These are phyloP conservation scores for Chauna torquata DNA, from an alignment of 2,113 vertebrate species.

Conservation along the genomic window DNA sequence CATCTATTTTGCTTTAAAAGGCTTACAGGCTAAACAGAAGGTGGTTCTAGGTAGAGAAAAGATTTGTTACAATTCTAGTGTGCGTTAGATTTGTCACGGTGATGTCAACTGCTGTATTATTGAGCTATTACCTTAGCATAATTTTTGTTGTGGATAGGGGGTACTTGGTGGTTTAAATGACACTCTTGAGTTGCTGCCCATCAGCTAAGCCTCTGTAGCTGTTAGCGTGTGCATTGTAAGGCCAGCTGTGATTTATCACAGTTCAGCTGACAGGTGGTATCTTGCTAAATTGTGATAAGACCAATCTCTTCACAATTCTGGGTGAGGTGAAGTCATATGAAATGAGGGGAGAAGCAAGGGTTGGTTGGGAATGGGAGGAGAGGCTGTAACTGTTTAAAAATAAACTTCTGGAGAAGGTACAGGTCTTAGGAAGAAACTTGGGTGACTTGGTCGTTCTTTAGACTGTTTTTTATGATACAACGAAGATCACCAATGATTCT, in stretches of 20 bases:
- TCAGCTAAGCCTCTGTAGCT: not conserved
- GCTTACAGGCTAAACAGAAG: not conserved
- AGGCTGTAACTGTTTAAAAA: not conserved
- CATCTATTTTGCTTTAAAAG: not conserved
- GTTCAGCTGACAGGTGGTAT: constrained; percentile 40
- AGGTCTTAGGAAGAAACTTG: not conserved
- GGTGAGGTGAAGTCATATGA: constrained; percentile 6
- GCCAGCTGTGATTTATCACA: constrained; percentile 51
- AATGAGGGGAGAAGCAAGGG: not conserved
- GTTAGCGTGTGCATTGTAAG: not conserved
- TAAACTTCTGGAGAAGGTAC: not conserved
- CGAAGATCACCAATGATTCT: not conserved
- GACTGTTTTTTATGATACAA: not conserved
- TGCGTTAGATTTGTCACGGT: not conserved
- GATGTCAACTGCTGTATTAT: not conserved
- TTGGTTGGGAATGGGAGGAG: not conserved
- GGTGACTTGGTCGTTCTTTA: not conserved
- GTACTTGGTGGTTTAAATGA: not conserved
- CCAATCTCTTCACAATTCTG: constrained; percentile 25
- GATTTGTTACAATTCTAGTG: not conserved
- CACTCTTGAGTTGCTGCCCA: not conserved
- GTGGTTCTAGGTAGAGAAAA: not conserved
- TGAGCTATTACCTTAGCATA: not conserved
- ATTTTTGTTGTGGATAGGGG: not conserved
- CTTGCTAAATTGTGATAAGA: constrained; percentile 28